Evolutionary conservation across 1,140 invertebrate genomes (phyloP).

Genomic region (Diachasmimorpha longicaudata): DNA sequence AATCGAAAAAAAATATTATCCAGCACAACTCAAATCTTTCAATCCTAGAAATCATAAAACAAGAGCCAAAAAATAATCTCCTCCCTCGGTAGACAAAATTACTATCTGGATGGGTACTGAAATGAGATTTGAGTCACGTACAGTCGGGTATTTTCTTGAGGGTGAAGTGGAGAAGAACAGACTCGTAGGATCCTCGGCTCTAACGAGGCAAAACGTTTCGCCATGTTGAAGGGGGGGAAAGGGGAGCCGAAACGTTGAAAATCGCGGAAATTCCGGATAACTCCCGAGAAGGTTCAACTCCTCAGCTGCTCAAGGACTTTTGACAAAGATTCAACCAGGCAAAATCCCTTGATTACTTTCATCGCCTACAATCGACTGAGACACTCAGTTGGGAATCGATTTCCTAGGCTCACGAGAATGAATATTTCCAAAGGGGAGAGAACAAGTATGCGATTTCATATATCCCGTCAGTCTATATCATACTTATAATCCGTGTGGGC

Average conservation of each 20-base stretch:
- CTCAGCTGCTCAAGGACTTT: neutral
- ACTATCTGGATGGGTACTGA: neutral
- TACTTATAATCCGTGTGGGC: constrained; percentile 61
- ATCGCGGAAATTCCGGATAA: constrained; percentile 2
- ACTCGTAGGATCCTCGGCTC: neutral
- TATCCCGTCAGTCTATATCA: constrained; percentile 43
- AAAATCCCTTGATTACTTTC: neutral
- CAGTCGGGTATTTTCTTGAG: constrained; percentile 35
- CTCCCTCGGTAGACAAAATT: constrained; percentile 10
- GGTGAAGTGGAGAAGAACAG: neutral
- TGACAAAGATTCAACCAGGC: neutral
- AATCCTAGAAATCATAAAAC: too few species aligned
- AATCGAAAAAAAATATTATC: neutral
- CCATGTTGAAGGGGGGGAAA: neutral
- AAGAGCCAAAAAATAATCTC: too few species aligned
- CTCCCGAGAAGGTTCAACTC: neutral
- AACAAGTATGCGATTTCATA: neutral
- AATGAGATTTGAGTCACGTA: constrained; percentile 62
- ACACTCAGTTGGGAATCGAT: constrained; percentile 2
- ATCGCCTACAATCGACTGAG: neutral
- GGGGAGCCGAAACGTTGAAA: constrained; percentile 18
- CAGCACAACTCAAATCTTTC: neutral
- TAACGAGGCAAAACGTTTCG: constrained; percentile 17
- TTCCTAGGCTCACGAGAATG: neutral
- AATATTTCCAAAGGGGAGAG: neutral